Base-by-base conservation (phyloP, 2,888 invertebrate genomes). In the Linhomoeus sp. region DNA sequence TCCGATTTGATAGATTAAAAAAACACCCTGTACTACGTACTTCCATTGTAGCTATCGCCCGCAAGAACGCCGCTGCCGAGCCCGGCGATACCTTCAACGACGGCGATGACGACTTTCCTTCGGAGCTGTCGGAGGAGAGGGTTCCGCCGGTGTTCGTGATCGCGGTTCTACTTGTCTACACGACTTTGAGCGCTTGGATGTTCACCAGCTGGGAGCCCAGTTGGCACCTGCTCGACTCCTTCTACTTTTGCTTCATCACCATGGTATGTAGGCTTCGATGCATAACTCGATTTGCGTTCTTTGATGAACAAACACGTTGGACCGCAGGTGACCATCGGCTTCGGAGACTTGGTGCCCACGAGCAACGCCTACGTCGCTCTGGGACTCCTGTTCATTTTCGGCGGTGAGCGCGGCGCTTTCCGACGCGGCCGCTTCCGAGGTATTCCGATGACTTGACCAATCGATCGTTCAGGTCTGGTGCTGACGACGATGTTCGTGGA, bases 401-500 rank as follows among this genome's bases (percentile, higher is more conserved):
- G 29, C 5, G 29, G 29, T 29, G 29, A 12, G 7, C 12, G 29
- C n/a, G n/a, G n/a, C n/a, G n/a, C n/a, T n/a, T n/a, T n/a, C n/a
- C n/a, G n/a, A n/a, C n/a, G n/a, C n/a, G n/a, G n/a, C n/a, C n/a
- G n/a, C n/a, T n/a, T n/a, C n/a, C n/a, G n/a, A n/a, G n/a, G n/a
- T n/a, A n/a, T n/a, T n/a, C n/a, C n/a, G n/a, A n/a, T n/a, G n/a
- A n/a, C n/a, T n/a, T n/a, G n/a, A n/a, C n/a, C n/a, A n/a, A 12
- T 5, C 29, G 7, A 29, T 5, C 29, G 29, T 19, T 43, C 26
- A 38, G 46, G 46, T 2, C 19, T 46, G 33, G 41, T 46, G 3
- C 46, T 46, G 14, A 46, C 46, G 17, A 46, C 46, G 22, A 46
- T 46, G 46, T 39, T 14, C 36, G 29, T 46, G 5, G 46, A 46